Evolutionary conservation across 53 echinoderm and acorn worm genomes (phyloP).

Genomic region (Henricia sp.): DNA sequence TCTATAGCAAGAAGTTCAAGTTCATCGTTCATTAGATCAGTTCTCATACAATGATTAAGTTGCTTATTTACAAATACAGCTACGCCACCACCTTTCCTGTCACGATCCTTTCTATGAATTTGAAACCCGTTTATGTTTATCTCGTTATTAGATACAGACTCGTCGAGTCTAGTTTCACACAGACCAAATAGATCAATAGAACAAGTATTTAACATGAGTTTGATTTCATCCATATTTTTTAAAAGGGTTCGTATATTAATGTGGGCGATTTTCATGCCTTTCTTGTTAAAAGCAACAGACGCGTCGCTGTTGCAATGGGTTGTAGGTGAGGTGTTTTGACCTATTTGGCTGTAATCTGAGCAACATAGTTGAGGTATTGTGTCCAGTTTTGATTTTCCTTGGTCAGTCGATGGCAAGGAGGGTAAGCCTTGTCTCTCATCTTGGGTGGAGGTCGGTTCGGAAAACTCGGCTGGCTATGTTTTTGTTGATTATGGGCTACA

Average conservation of each 20-base stretch:
- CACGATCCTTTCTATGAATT: not conserved
- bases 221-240: not conserved
- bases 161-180: conserved; percentile 14
- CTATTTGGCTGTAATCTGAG: too few species aligned
- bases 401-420: too few species aligned
- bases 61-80: not conserved
- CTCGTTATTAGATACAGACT: not conserved
- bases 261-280: not conserved
- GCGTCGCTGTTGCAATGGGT: too few species aligned
- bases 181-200: conserved; percentile 5
- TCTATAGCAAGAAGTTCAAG: conserved; percentile 2
- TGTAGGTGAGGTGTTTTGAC: too few species aligned
- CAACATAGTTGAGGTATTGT: too few species aligned
- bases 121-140: not conserved
- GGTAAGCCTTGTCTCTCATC: too few species aligned
- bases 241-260: not conserved
- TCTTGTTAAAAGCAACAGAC: too few species aligned
- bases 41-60: not conserved
- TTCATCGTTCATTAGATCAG: not conserved
- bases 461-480: too few species aligned
- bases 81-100: conserved; percentile 9
- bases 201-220: not conserved
- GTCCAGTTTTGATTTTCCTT: too few species aligned
- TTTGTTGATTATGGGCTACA: too few species aligned
- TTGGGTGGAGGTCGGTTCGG: too few species aligned